phyloP scores from a whole-genome alignment of 2,888 invertebrate species.

The Neoaliturus tenellus region DNA sequence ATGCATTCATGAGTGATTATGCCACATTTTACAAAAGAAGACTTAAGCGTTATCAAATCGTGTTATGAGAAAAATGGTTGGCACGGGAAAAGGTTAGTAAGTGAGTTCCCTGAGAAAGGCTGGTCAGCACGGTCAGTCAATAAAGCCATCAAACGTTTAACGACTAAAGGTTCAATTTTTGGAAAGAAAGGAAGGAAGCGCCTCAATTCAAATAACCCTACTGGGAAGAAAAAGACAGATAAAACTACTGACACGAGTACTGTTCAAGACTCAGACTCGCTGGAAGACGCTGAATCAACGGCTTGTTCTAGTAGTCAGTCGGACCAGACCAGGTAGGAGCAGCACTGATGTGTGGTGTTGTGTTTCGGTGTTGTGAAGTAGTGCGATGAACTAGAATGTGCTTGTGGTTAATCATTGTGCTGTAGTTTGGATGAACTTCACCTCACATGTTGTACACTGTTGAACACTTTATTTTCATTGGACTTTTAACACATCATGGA shows the following conservation, averaged over 20 bases:
- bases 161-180: constrained; percentile 51
- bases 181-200: constrained; percentile 54
- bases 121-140: constrained; percentile 54
- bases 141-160: constrained; percentile 53
- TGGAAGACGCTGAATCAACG: constrained; percentile 12
- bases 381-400: constrained; percentile 39
- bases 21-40: constrained; percentile 58
- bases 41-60: constrained; percentile 53
- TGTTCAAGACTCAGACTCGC: background rate
- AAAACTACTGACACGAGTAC: background rate
- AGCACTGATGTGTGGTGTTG: background rate
- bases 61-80: constrained; percentile 58
- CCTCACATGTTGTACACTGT: background rate
- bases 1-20: constrained; percentile 55
- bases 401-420: constrained; percentile 5
- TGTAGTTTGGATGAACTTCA: background rate
- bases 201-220: background rate
- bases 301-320: constrained; percentile 39
- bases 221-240: constrained; percentile 41
- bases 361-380: constrained; percentile 36
- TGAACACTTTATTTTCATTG: background rate
- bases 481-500: background rate
- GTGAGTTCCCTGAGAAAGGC: constrained; percentile 55
- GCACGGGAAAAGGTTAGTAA: constrained; percentile 55
- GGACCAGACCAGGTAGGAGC: constrained; percentile 17